Conservation (phyloP, 2,797 vertebrate species). For the Holocentrus rufus region DNA sequence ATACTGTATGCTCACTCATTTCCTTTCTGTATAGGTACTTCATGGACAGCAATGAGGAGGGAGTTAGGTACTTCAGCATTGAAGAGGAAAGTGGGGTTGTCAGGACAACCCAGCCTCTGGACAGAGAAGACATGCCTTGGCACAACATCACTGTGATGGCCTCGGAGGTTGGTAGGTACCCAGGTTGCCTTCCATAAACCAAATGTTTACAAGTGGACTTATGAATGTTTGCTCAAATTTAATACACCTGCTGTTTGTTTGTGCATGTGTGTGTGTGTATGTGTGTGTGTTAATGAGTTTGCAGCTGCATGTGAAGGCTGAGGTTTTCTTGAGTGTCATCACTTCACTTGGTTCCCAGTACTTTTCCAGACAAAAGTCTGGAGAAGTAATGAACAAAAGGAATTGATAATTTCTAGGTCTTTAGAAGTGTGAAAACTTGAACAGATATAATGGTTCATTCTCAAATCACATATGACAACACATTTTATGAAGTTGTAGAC, state of each 20-base stretch:
- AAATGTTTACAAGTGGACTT: constrained; percentile 6
- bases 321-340: background rate
- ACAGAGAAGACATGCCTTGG: constrained; percentile 92
- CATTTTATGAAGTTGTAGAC: background rate
- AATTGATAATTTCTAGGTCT: no score
- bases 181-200: constrained; percentile 20
- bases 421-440: no score
- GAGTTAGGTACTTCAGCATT: constrained; percentile 89
- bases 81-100: constrained; percentile 91
- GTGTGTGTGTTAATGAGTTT: background rate
- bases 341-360: no score
- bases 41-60: constrained; percentile 85
- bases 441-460: no score
- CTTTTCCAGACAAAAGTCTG: no score
- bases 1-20: background rate
- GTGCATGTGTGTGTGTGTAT: constrained; percentile 13
- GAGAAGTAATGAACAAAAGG: no score
- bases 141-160: constrained; percentile 96
- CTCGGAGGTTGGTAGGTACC: constrained; percentile 92
- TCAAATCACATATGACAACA: no score
- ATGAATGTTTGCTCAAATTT: background rate
- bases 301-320: background rate
- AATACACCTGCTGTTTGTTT: background rate
- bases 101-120: constrained; percentile 89
- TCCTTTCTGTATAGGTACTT: constrained; percentile 85